Evolutionary conservation across 1,140 invertebrate genomes (phyloP).

Genomic region (Drosophila biarmipes): DNA sequence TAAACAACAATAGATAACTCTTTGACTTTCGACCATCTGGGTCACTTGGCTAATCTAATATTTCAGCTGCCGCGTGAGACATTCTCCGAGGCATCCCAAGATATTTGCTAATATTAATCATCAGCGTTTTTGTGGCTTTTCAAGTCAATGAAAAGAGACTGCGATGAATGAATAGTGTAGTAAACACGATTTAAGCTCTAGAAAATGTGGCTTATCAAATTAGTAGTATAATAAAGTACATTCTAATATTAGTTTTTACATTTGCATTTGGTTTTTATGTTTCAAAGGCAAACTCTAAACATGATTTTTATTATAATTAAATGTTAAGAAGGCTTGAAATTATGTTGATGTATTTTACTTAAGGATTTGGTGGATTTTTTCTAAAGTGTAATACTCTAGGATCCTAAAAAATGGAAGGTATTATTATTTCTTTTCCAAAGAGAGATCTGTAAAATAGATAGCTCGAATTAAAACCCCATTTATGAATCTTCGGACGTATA

Average conservation of each 20-base stretch:
- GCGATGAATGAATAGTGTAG: background rate
- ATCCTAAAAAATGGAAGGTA: too few species aligned
- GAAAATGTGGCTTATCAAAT: background rate
- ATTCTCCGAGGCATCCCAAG: constrained; percentile 1
- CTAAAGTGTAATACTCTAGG: too few species aligned
- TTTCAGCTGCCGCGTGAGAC: background rate
- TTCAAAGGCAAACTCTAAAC: too few species aligned
- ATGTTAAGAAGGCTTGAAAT: too few species aligned
- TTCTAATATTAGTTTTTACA: too few species aligned
- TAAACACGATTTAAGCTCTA: background rate
- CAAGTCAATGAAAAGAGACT: background rate
- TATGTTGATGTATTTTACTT: too few species aligned
- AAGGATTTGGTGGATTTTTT: too few species aligned
- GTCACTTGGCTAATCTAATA: constrained; percentile 9
- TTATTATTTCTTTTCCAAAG: too few species aligned
- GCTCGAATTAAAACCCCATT: background rate
- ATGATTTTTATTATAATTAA: background rate
- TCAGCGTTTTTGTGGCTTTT: background rate
- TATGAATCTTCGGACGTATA: background rate
- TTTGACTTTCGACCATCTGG: background rate
- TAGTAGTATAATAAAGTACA: too few species aligned
- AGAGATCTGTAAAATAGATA: too few species aligned
- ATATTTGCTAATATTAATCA: constrained; percentile 11
- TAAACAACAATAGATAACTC: background rate
- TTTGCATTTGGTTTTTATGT: too few species aligned